Conservation (phyloP, 2,797 vertebrate genomes). For the Alfaro cultratus region DNA sequence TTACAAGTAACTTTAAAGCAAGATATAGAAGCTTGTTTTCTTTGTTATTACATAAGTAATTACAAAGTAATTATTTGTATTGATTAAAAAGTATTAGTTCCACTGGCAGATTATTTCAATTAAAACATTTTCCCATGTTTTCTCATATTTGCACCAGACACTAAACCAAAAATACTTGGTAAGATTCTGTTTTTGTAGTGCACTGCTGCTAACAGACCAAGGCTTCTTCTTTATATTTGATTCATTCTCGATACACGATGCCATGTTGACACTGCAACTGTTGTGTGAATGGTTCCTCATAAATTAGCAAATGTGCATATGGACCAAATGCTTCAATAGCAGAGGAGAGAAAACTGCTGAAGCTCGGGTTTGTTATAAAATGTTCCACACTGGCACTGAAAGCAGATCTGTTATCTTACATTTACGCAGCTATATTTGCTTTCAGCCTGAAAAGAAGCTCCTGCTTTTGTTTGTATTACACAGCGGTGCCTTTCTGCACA, state of each 20-base stretch:
- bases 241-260: background rate
- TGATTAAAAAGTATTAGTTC: too few species aligned
- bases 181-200: too few species aligned
- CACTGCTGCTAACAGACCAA: conserved; percentile 29
- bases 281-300: conserved; percentile 15
- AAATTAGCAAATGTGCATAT: conserved; percentile 15
- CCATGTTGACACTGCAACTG: background rate
- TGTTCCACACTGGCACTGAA: background rate
- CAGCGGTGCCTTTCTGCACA: background rate
- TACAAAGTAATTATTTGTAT: too few species aligned
- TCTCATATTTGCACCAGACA: too few species aligned
- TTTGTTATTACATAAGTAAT: too few species aligned
- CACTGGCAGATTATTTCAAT: too few species aligned
- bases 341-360: background rate
- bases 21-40: too few species aligned
- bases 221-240: conserved; percentile 17
- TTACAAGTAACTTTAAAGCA: too few species aligned
- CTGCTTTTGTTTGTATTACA: background rate
- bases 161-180: too few species aligned
- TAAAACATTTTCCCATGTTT: too few species aligned
- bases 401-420: background rate
- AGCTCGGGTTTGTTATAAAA: background rate
- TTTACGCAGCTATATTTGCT: background rate
- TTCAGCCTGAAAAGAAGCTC: background rate
- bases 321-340: background rate